A percentile compares a stretch with the other conserved stretches of the same genome.
Evolutionary conservation across 2,113 vertebrate genomes (phyloP).

Genomic region (Lipophrys pholis): DNA sequence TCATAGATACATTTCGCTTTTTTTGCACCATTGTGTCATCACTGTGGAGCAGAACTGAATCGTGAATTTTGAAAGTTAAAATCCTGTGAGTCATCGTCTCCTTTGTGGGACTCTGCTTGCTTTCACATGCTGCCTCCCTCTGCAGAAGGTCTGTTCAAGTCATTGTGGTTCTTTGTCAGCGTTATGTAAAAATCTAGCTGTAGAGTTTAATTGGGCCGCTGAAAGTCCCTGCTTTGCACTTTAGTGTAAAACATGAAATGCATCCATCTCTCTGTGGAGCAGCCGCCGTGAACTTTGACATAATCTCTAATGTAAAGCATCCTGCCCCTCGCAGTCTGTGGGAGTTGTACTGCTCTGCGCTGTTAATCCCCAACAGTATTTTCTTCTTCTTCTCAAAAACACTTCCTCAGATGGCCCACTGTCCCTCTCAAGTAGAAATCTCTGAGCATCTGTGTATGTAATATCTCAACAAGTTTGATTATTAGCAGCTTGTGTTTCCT

Average conservation of each 20-base stretch:
- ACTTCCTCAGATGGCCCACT: conserved; percentile 42
- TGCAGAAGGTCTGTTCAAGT: conserved; percentile 32
- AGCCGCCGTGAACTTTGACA: conserved; percentile 36
- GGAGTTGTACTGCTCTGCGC: conserved; percentile 14
- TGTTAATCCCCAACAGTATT: neutral
- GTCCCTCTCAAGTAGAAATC: conserved; percentile 18
- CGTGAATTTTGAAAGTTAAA: no score
- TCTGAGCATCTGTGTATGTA: conserved; percentile 46
- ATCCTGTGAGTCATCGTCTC: conserved; percentile 22
- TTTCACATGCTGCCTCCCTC: conserved; percentile 20
- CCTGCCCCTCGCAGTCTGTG: neutral
- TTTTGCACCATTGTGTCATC: no score
- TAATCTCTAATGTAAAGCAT: conserved; percentile 30
- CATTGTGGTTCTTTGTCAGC: conserved; percentile 30
- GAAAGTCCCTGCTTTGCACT: conserved; percentile 18
- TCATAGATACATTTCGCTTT: no score
- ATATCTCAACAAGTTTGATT: conserved; percentile 30
- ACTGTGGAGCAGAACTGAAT: no score
- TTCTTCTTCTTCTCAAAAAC: conserved; percentile 26
- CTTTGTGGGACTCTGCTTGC: neutral
- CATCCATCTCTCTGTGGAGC: conserved; percentile 15
- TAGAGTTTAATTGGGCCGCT: conserved; percentile 31
- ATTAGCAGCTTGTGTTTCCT: conserved; percentile 1
- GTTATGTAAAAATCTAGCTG: conserved; percentile 40
- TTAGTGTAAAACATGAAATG: conserved; percentile 21